Evolutionary conservation across 2,797 vertebrate species (phyloP), one percentile per base, ranked within the genome.

Genomic region (Sebastes alutus): DNA sequence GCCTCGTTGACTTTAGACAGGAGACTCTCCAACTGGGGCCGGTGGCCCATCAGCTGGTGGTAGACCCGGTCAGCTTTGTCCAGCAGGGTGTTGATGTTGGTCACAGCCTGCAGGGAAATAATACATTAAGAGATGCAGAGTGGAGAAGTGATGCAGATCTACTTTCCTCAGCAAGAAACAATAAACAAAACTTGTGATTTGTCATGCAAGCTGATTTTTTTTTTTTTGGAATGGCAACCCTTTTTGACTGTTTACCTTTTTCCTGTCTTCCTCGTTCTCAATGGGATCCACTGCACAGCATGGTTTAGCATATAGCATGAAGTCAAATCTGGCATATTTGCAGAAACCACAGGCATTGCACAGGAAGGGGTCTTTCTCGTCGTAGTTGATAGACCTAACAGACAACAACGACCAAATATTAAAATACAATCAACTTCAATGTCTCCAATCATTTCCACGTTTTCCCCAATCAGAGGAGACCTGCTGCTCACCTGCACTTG

Each of bases 321-420:
- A 99, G 93, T 99, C 98, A 35, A 99, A 99, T 77, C 98, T 96
- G 6, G 98, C 99, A 0, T 99, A 99, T 93, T 99, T 99, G 92
- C 99, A 99, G 95, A 99, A 99, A 49, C 99, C 99, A 68, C 99
- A 99, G 63, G 99, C 98, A 0, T 99, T 99, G 93, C 99, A 99
- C 27, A 99, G 95, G 94, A 99, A 99, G 4, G 99, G 99, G 74
- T 99, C 99, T 90, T 99, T 99, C 91, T 99, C 99, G 0, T 99
- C 99, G 0, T 99, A 99, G 86, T 99, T 99, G 91, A 99, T 99
- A 27, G 99, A 99, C 81, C 99, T 99, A 78, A 62, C 42, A 71
- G 61, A 20, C 56, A 23, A 77, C 2, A 62, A 72, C 0, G 4
- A 72, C 0, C 2, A 30, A 16, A 38, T 42, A 14, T 76, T 27